Base-by-base conservation (phyloP, 2,797 vertebrate species). In the Chloroceryle inda region DNA sequence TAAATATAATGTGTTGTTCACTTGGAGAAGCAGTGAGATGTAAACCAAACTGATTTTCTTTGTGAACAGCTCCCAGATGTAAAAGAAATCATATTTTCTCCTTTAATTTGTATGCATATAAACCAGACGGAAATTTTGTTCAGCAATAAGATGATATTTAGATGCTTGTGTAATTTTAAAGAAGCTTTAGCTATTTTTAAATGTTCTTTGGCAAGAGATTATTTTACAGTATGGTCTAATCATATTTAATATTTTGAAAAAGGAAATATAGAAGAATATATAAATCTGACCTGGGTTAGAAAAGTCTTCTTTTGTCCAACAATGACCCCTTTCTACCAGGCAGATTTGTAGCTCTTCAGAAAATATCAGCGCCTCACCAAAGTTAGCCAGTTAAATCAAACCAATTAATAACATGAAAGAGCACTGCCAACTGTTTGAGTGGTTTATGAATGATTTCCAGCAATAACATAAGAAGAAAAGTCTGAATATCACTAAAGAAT, bases 1-100 rank as follows among this genome's bases (percentile, higher is more conserved):
- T 92, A 96, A 97, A 94, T 89, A 94, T 13, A 19, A 13, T 73
- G 31, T 4, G 33, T 16, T 94, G 91, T 78, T 95, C 89, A 94
- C 55, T 92, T 86, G 42, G 59, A 96, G 78, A 91, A 66, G 73
- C 27, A 79, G n/a, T 50, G 73, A 85, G n/a, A 87, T 52, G 7
- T 61, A 74, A 74, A 59, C 66, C 14, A 68, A n/a, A 27, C 6
- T 44, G 44, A 50, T 64, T 75, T 91, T 18, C 45, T 64, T 52
- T 49, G 26, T 66, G n/a, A 89, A 56, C 49, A 85, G 29, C 38
- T 90, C 44, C 8, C 35, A 72, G 49, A 31, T 33, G 22, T 40
- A 59, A 88, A 83, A 88, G 20, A 92, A 93, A 55, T 44, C 20
- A 22, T 59, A 6, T 84, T 77, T 87, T 64, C 23, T 73, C 24